Evolutionary conservation across 37 sponge, comb jelly and placozoan species (phyloP), one percentile per base, ranked within the genome.

Genomic region (Cliona cf. orientalis): DNA sequence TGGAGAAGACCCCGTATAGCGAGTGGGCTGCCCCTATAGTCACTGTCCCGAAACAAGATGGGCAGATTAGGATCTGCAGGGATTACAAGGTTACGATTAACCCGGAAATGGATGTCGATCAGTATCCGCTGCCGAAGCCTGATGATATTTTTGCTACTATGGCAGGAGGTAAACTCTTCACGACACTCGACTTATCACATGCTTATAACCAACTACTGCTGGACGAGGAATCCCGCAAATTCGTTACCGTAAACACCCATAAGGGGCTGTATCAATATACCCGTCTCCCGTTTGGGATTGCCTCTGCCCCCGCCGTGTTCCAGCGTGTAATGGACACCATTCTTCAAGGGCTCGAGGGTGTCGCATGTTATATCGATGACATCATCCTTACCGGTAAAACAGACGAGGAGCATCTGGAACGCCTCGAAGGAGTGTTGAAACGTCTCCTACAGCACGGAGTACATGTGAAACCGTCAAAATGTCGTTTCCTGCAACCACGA

Each of bases 271-370:
- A 66, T 31, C 19, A 11, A 3, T 58, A 38, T 28, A 75, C 5
- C 28, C 3, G 43, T 3, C 29, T 78, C 11, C 78, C 55, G 7
- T 79, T 40, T 35, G 69, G 80, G 4, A 40, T 79, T 23, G 44
- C 80, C 25, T 42, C 68, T 2, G 35, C 80, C 45, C 68, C 46
- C 11, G 80, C 74, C 2, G 9, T 59, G 3, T 77, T 77, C 34
- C 78, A 77, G 66, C 9, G 14, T 5, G 5, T 38, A 38, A 77
- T 77, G 66, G 46, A 43, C 38, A 4, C 7, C 26, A 19, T 77
- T n/a, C 40, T 77, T n/a, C 5, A 21, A 1, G 78, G 64, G 37
- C 37, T 40, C 28, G 58, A 29, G 14, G 58, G 58, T 26, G 76
- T 75, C 5, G 37, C 32, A 31, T 23, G 2, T 12, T 37, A 56